phyloP scores from a whole-genome alignment of 2,113 vertebrate species.

The Leiothrix lutea region DNA sequence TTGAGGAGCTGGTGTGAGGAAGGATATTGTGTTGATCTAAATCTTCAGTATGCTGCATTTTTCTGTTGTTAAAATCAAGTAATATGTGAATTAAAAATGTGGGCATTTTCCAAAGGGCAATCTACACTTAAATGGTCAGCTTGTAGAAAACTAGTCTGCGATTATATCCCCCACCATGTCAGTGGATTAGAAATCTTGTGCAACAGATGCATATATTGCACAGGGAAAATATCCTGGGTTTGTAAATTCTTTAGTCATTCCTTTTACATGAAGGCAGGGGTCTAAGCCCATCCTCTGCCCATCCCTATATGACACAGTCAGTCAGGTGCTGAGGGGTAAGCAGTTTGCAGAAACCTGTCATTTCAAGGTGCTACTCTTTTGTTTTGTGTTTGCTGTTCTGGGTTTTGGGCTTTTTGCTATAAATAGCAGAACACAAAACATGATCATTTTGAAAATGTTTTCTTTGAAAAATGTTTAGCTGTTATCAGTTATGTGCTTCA shows the following conservation, averaged over 20 bases:
- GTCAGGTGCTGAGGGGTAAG: neutral
- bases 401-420: neutral
- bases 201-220: neutral
- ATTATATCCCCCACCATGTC: neutral
- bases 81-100: neutral
- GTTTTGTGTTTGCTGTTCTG: neutral
- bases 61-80: constrained; percentile 7
- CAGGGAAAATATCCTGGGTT: neutral
- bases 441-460: constrained; percentile 22
- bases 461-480: constrained; percentile 66
- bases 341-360: neutral
- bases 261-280: neutral
- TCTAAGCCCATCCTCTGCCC: neutral
- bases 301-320: neutral
- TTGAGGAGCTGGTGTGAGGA: constrained; percentile 75
- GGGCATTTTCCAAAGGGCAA: neutral
- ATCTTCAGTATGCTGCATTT: constrained; percentile 23
- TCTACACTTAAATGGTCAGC: neutral
- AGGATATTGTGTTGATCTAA: constrained; percentile 59
- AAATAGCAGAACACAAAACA: constrained; percentile 30
- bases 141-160: neutral
- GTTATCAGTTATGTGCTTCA: constrained; percentile 60
- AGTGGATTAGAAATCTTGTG: neutral
- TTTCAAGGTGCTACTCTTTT: neutral
- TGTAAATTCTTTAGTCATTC: neutral